A percentile compares a stretch with the other conserved stretches of the same genome.
Evolutionary conservation across 1,140 invertebrate genomes (phyloP).

Genomic region (Papilio polyxenes): DNA sequence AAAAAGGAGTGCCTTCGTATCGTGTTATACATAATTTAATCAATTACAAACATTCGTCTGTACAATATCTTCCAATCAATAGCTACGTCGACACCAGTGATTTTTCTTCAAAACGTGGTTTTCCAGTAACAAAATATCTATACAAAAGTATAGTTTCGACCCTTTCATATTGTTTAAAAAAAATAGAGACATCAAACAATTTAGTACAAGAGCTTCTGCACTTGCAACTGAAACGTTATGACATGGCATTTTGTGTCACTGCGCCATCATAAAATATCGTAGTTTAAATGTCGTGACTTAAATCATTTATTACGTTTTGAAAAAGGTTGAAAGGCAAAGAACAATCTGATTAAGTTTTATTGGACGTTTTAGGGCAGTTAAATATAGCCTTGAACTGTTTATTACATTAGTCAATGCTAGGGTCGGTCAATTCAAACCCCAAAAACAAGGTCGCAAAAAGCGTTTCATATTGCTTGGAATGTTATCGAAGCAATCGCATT

Average conservation of each 20-base stretch:
- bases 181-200: too few species aligned
- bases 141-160: too few species aligned
- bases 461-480: neutral
- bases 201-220: too few species aligned
- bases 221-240: too few species aligned
- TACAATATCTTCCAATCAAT: neutral
- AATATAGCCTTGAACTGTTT: constrained; percentile 38
- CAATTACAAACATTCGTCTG: constrained; percentile 1
- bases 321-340: constrained; percentile 27
- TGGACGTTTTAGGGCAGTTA: constrained; percentile 35
- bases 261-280: neutral
- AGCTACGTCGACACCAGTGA: neutral
- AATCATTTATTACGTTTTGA: constrained; percentile 27
- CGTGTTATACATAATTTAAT: neutral
- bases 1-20: constrained; percentile 27
- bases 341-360: constrained; percentile 39
- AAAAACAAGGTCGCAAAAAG: constrained; percentile 34
- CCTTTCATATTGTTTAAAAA: too few species aligned
- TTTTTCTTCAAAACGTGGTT: neutral
- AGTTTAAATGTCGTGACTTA: constrained; percentile 24
- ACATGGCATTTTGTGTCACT: neutral
- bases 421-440: constrained; percentile 28
- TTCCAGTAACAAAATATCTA: neutral
- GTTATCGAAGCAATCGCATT: constrained; percentile 6
- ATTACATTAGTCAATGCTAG: constrained; percentile 38